Evolutionary conservation across 1,140 invertebrate species (phyloP), one percentile per base, ranked within the genome.

Genomic region (Thalassaphorura encarpata): DNA sequence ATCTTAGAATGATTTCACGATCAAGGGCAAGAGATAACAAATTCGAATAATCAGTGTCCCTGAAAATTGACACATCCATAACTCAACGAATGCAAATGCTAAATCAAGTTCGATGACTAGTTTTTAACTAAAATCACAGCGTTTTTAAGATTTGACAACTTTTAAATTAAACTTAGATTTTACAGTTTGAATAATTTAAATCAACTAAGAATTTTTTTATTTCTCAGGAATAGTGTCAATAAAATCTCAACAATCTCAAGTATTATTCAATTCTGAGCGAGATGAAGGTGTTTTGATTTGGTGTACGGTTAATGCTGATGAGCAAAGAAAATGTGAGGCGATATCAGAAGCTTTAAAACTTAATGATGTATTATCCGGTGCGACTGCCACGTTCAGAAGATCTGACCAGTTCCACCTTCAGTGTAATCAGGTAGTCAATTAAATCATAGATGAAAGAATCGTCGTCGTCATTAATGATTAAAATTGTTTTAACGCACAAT

Each of bases 401-500:
- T 13, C 39, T 27, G 48, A 36, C 2, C n/a, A 36, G 0, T 62
- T 62, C 45, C 6, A 43, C 1, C 39, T 63, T 2, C 51, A 61
- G n/a, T 67, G 65, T 41, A 61, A 31, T 28, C 41, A 59, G 62
- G 62, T 62, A 51, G n/a, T n/a, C n/a, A n/a, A n/a, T n/a, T n/a
- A n/a, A n/a, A n/a, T n/a, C n/a, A n/a, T 6, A 13, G 16, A 49
- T 3, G 24, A 2, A 48, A 36, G n/a, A n/a, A n/a, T n/a, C n/a
- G n/a, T n/a, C n/a, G 33, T 36, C 33, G 33, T 36, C 33, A 48
- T 8, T 5, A 24, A 48, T 19, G 11, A 8, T 43, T 43, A 8
- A 43, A 43, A 43, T 8, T 23, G 42, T 8, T 13, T 6, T 18
- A 43, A 11, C n/a, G 33, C 33, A 36, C 16, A 27, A 48, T 48